These are phyloP conservation scores for Mechanitis messenoides DNA, from an alignment of 2,888 invertebrate genomes.

Conservation along the genomic window DNA sequence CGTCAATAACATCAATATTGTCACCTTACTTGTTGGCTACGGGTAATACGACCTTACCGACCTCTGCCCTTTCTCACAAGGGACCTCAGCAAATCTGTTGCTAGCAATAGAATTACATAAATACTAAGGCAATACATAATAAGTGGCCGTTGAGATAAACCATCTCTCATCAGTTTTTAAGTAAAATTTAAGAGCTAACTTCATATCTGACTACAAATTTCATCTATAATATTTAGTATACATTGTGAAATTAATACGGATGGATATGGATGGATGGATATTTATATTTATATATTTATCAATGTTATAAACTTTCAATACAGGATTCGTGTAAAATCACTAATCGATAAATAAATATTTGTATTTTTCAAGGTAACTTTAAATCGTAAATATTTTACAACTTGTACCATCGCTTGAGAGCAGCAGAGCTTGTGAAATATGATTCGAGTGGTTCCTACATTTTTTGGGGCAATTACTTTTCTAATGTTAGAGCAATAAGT, in stretches of 20 bases:
- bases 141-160: too few species aligned
- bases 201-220: constrained; percentile 51
- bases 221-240: constrained; percentile 25
- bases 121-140: too few species aligned
- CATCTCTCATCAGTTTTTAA: constrained; percentile 27
- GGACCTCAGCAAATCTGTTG: too few species aligned
- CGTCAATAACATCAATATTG: not conserved
- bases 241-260: constrained; percentile 21
- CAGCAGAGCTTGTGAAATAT: constrained; percentile 44
- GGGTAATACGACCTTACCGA: not conserved
- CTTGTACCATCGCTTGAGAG: constrained; percentile 24
- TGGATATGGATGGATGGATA: too few species aligned
- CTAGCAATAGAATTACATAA: too few species aligned
- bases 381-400: constrained; percentile 20
- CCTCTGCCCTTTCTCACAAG: constrained; percentile 13
- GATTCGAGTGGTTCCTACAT: constrained; percentile 39
- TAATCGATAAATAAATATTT: not conserved
- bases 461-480: constrained; percentile 43
- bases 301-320: too few species aligned
- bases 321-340: too few species aligned
- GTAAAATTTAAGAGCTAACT: constrained; percentile 43
- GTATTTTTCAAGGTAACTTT: not conserved
- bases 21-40: constrained; percentile 2
- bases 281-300: too few species aligned
- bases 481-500: constrained; percentile 22